Percentiles rank a stretch among this genome's conserved stretches.
Conservation (phyloP, 2,888 invertebrate genomes). For the Rhodophaea formosa region DNA sequence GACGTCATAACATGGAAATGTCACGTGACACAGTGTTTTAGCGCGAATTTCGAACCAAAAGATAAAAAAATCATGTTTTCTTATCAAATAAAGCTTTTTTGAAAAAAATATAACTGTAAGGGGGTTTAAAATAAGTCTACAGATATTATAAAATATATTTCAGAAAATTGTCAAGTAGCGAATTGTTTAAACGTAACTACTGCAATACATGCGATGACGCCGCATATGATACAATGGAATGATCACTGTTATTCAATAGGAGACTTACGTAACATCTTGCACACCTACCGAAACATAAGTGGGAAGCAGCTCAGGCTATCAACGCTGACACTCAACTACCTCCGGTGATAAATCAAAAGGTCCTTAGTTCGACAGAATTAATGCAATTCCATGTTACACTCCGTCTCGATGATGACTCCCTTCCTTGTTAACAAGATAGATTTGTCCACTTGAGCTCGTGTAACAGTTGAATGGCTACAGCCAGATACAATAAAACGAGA, state of each 20-base stretch:
- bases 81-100: too few relatives aligned
- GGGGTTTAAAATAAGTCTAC: too few relatives aligned
- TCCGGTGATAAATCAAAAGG: conserved; percentile 10
- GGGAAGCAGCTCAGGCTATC: not conserved
- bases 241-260: not conserved
- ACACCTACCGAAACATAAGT: not conserved
- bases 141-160: too few relatives aligned
- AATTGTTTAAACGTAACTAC: not conserved
- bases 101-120: too few relatives aligned
- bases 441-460: conserved; percentile 22
- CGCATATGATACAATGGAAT: not conserved
- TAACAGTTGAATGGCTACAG: conserved; percentile 13
- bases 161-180: too few relatives aligned
- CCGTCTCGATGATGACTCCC: conserved; percentile 16
- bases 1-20: too few relatives aligned
- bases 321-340: not conserved
- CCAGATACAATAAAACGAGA: conserved; percentile 11
- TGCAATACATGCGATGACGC: not conserved
- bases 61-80: too few relatives aligned
- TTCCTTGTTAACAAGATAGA: conserved; percentile 26
- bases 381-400: conserved; percentile 11
- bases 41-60: too few relatives aligned
- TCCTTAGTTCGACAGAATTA: conserved; percentile 17
- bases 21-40: too few relatives aligned
- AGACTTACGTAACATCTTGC: not conserved